Evolutionary conservation across 2,797 vertebrate genomes (phyloP).

Genomic region (Arctocebus calabarensis): DNA sequence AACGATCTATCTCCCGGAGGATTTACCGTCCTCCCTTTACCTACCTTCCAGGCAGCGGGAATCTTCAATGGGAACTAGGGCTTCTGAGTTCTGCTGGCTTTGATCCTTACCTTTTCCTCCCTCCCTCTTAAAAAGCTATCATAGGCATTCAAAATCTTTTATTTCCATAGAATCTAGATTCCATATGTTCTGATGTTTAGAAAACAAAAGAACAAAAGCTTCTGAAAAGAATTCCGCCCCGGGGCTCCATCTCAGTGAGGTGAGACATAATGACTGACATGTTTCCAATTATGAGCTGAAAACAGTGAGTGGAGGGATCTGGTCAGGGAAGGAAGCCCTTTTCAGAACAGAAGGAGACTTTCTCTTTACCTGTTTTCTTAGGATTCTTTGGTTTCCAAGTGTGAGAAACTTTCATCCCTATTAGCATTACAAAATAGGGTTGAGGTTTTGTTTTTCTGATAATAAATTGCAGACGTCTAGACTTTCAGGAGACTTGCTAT

Average conservation of each 20-base stretch:
- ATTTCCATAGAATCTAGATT: not conserved
- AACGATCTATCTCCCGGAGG: not conserved
- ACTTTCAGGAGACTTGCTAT: not conserved
- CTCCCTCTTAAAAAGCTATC: not conserved
- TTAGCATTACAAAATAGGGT: not conserved
- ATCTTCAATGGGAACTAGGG: not conserved
- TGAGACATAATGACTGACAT: not conserved
- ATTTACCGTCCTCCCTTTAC: no score
- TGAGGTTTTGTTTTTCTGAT: not conserved
- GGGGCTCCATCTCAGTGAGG: not conserved
- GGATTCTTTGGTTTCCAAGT: not conserved
- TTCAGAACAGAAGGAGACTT: no score
- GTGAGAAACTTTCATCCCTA: not conserved
- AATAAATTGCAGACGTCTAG: not conserved
- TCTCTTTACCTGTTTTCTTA: not conserved
- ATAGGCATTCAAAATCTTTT: not conserved
- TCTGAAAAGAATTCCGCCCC: not conserved
- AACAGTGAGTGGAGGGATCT: not conserved
- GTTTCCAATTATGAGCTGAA: not conserved
- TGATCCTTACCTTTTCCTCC: not conserved
- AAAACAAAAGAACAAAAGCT: not conserved
- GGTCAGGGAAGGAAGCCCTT: not conserved
- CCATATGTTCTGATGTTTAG: not conserved
- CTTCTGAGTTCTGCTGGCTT: not conserved
- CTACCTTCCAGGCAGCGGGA: not conserved